These are phyloP conservation scores for Ictidomys tridecemlineatus DNA, from an alignment of 2,113 vertebrate genomes.

Conservation along the genomic window DNA sequence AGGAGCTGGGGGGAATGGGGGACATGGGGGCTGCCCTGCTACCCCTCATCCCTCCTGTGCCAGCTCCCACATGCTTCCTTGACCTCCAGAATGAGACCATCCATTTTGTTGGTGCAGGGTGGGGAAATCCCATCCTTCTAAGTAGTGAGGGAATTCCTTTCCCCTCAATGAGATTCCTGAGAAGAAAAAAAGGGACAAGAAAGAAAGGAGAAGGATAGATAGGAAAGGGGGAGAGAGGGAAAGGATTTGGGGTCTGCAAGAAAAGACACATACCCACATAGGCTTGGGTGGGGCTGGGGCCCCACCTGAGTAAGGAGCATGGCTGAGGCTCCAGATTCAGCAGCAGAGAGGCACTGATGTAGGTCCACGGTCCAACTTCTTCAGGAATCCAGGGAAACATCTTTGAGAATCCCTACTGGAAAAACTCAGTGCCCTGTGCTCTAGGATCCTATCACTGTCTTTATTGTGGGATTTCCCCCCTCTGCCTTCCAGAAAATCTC, in stretches of 20 bases:
- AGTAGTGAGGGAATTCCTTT: slow-evolving; percentile 67
- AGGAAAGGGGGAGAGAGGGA: not conserved
- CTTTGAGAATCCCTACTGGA: not conserved
- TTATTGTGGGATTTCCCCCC: not conserved
- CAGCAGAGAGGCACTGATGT: not conserved
- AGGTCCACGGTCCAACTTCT: not conserved
- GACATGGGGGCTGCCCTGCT: slow-evolving; percentile 69
- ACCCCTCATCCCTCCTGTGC: slow-evolving; percentile 59
- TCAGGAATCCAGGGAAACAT: not conserved
- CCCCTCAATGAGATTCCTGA: slow-evolving; percentile 38
- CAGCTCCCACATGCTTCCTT: slow-evolving; percentile 48
- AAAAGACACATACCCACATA: not conserved
- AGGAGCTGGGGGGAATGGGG: slow-evolving; percentile 67
- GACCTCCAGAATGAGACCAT: slow-evolving; percentile 65
- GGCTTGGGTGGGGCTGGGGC: not conserved
- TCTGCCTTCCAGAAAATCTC: not conserved
- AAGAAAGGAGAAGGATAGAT: not conserved
- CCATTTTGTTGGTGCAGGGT: not conserved
- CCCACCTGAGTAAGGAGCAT: no score
- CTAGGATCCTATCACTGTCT: not conserved
- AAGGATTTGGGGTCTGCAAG: not conserved
- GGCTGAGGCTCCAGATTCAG: not conserved
- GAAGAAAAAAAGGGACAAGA: not conserved
- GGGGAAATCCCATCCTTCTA: slow-evolving; percentile 33
- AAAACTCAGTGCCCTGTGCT: not conserved